Conservation (phyloP, 92 coral and sea anemone species). For the Porites lobata region DNA sequence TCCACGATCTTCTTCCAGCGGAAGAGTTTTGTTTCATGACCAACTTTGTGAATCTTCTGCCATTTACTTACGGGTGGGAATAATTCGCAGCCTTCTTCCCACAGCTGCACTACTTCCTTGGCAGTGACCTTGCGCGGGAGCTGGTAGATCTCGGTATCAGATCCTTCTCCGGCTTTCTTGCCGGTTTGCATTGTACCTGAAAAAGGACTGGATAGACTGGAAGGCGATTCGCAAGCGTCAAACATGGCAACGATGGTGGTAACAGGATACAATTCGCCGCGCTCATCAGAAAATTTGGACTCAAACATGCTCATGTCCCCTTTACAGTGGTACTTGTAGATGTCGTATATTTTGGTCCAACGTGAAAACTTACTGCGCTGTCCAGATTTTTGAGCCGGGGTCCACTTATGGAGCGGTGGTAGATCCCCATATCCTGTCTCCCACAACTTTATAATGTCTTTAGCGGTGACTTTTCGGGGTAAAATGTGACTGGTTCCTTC, state of each 20-base stretch:
- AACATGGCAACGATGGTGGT: conserved; percentile 99
- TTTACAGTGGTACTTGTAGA: conserved; percentile 93
- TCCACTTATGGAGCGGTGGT: conserved; percentile 95
- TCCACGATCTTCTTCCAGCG: conserved; percentile 99
- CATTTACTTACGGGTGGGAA: conserved; percentile 95
- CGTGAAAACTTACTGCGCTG: conserved; percentile 99
- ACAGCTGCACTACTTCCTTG: conserved; percentile 92
- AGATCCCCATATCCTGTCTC: conserved; percentile 89
- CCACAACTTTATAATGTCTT: conserved; percentile 95
- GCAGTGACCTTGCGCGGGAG: conserved; percentile 98
- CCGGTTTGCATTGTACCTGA: conserved; percentile 10
- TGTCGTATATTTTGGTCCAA: conserved; percentile 99
- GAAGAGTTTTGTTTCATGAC: conserved; percentile 97
- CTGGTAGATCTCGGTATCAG: conserved; percentile 80
- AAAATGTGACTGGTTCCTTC: conserved; percentile 70
- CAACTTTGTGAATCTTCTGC: conserved; percentile 97
- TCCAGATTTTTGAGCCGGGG: conserved; percentile 93
- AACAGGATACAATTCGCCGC: conserved; percentile 92
- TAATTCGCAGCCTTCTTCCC: conserved; percentile 97
- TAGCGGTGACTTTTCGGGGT: conserved; percentile 97
- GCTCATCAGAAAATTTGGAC: conserved; percentile 87
- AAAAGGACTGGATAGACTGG: conserved; percentile 55
- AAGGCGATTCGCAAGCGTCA: conserved; percentile 90
- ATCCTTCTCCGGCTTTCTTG: conserved; percentile 59
- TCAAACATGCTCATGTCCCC: conserved; percentile 89